Base-by-base conservation (phyloP, 2,888 invertebrate species). In the Rhimphoctona megacephalus region DNA sequence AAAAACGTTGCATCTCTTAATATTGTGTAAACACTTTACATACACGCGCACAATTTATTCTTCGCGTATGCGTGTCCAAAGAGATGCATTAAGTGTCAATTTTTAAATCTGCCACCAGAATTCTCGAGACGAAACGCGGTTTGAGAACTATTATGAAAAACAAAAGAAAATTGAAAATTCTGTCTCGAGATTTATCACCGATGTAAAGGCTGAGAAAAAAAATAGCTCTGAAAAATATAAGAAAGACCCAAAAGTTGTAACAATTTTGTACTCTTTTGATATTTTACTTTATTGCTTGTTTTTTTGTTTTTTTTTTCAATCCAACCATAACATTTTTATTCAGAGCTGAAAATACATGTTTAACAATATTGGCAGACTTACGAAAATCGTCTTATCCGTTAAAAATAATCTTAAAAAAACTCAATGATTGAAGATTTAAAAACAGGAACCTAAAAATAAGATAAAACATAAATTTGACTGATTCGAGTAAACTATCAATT, bases 1-100 rank as follows among this genome's bases (percentile, higher is more conserved):
- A 85, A 49, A 74, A 49, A 82, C 82, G 66, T 61, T 43, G 52
- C 54, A n/a, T n/a, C n/a, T n/a, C n/a, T n/a, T n/a, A n/a, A n/a
- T n/a, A n/a, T n/a, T n/a, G n/a, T n/a, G n/a, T n/a, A n/a, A n/a
- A n/a, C n/a, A n/a, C n/a, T n/a, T n/a, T n/a, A n/a, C n/a, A 67
- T 39, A 33, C 57, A 46, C 52, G 49, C 30, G 30, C 66, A 49
- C 73, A 43, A 61, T 46, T 72, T 52, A 46, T 80, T 80, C 49
- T 77, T 39, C 49, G 79, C 52, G 30, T 73, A 36, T 54, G 25
- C 33, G 49, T 69, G 49, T 57, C 17, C 39, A 49, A 25, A 39
- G 36, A 19, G 33, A 76, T 54, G 61, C 52, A 64, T 54, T 22
- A 4, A 6, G 69, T 79, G 73, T 72, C 78, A 74, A 83, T 86